A percentile compares a stretch with the other conserved stretches of the same genome.
phyloP scores from a whole-genome alignment of 2,797 vertebrate species.

The Megaceryle alcyon region DNA sequence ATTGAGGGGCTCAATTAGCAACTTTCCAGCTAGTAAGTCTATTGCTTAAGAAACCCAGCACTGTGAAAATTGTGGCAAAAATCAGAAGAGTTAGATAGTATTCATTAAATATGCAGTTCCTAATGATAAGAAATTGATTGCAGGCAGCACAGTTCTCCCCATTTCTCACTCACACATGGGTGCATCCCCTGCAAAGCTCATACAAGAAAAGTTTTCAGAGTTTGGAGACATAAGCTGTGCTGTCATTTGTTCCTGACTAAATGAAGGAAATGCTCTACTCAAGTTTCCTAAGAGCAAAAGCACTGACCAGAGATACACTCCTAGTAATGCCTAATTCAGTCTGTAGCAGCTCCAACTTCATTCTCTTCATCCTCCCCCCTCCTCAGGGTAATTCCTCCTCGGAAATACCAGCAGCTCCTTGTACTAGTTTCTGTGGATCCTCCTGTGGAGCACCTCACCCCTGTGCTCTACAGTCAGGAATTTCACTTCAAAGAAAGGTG shows the following conservation, averaged over 20 bases:
- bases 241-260: not conserved
- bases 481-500: not conserved
- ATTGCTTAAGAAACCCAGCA: not conserved
- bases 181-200: not conserved
- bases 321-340: not conserved
- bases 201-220: not conserved
- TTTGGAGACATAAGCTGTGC: not conserved
- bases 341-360: not conserved
- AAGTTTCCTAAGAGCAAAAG: not conserved
- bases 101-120: too few species aligned
- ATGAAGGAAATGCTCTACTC: not conserved
- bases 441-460: not conserved
- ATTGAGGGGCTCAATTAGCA: not conserved
- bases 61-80: not conserved
- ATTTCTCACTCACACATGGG: accelerated
- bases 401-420: not conserved
- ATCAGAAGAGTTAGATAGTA: not conserved
- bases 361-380: accelerated
- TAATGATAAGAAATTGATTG: not conserved
- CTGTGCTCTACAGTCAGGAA: not conserved
- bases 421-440: not conserved
- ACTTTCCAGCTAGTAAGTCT: not conserved
- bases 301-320: not conserved
- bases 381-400: not conserved
- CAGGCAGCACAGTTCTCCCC: not conserved